These are phyloP conservation scores for Cavia porcellus DNA, from an alignment of 2,113 vertebrate genomes.

Conservation along the genomic window DNA sequence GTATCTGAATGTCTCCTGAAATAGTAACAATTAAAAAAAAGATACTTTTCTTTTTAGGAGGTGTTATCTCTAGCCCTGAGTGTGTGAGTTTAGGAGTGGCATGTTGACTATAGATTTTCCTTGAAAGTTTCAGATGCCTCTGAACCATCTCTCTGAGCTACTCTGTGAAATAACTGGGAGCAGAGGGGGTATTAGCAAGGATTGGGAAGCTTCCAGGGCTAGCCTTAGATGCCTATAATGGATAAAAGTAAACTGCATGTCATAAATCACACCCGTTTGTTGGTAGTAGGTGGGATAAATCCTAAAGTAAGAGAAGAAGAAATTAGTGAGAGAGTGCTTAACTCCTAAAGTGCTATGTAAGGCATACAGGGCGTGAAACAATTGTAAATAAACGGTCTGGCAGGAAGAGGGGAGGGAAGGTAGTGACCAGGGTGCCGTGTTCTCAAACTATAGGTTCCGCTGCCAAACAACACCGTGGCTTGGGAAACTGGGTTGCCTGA, in stretches of 20 bases:
- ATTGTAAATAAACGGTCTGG: conserved; percentile 43
- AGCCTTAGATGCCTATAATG: not conserved
- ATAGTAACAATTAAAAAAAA: not conserved
- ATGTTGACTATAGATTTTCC: not conserved
- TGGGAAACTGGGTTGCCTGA: not conserved
- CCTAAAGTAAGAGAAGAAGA: conserved; percentile 36
- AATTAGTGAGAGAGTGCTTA: conserved; percentile 60
- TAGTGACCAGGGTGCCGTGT: not conserved
- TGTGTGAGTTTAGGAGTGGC: not conserved
- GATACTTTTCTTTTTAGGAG: not conserved
- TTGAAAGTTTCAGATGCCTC: not conserved
- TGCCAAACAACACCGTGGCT: conserved; percentile 29
- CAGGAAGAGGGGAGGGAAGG: not conserved
- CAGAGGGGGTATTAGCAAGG: not conserved
- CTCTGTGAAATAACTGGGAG: conserved; percentile 35
- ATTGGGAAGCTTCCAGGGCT: not conserved
- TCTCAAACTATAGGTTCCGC: not conserved
- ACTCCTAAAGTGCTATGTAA: conserved; percentile 45
- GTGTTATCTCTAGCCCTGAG: not conserved
- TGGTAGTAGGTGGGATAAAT: conserved; percentile 52
- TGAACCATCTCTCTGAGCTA: not conserved
- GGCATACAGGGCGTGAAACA: not conserved
- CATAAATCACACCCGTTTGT: conserved; percentile 60
- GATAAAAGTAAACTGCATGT: not conserved
- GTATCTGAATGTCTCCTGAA: not conserved